phyloP scores from a whole-genome alignment of 2,888 invertebrate genomes.

The Horisme vitalbata region DNA sequence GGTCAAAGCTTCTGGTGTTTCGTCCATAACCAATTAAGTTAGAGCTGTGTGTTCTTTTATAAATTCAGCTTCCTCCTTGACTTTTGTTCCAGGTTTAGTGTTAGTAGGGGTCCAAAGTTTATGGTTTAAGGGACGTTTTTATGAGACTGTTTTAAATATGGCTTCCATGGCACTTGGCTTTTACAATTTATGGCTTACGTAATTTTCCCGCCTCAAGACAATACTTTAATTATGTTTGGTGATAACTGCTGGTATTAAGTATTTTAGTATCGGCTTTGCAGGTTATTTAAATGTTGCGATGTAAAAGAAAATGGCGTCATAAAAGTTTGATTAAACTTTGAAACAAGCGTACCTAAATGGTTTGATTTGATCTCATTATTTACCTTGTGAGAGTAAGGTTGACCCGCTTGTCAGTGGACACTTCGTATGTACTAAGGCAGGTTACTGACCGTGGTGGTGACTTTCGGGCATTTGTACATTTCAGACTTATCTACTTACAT shows the following conservation, averaged over 20 bases:
- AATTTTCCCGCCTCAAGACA: conserved; percentile 68
- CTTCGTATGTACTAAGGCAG: too few species aligned
- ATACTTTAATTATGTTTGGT: conserved; percentile 77
- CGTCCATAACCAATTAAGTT: conserved; percentile 11
- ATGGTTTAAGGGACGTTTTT: conserved; percentile 66
- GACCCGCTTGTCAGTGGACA: too few species aligned
- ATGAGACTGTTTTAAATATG: conserved; percentile 78
- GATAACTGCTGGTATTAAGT: conserved; percentile 70
- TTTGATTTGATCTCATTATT: not conserved
- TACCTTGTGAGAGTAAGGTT: too few species aligned
- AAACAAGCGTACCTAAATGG: not conserved
- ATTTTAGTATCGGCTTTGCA: conserved; percentile 57
- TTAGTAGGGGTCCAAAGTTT: conserved; percentile 6
- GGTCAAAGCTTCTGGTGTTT: conserved; percentile 27
- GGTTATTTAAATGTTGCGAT: conserved; percentile 48
- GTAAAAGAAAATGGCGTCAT: conserved; percentile 34
- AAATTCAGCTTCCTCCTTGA: conserved; percentile 1
- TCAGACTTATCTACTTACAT: too few species aligned
- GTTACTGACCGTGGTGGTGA: too few species aligned
- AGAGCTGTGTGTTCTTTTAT: conserved; percentile 1
- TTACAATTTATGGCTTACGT: conserved; percentile 70
- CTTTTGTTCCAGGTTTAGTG: not conserved
- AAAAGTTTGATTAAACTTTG: conserved; percentile 25
- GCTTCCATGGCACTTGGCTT: conserved; percentile 61
- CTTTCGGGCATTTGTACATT: too few species aligned